A percentile compares a stretch with the other conserved stretches of the same genome.
Conservation (phyloP, 2,888 invertebrate species). For the Lathronympha strigana region DNA sequence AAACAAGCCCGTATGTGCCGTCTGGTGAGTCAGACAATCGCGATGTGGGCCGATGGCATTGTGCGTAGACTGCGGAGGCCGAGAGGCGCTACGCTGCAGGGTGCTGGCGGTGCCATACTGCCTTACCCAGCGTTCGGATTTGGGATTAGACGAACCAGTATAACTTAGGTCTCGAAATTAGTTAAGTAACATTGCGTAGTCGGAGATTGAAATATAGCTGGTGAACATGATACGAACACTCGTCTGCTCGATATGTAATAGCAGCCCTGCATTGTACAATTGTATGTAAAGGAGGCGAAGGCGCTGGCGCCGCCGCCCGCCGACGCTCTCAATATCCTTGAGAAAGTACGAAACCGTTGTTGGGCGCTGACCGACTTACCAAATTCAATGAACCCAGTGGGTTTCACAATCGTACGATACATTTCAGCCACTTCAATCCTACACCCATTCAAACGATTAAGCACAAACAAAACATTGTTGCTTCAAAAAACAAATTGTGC, state of each 20-base stretch:
- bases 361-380: slow-evolving; percentile 43
- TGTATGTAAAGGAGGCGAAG: slow-evolving; percentile 81
- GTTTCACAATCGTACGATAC: slow-evolving; percentile 30
- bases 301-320: slow-evolving; percentile 64
- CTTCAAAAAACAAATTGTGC: slow-evolving; percentile 30
- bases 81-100: slow-evolving; percentile 52
- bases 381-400: slow-evolving; percentile 38
- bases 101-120: slow-evolving; percentile 47
- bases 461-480: slow-evolving; percentile 27
- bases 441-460: slow-evolving; percentile 13
- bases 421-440: slow-evolving; percentile 29
- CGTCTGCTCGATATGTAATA: background rate
- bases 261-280: slow-evolving; percentile 62
- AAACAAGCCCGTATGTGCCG: slow-evolving; percentile 74
- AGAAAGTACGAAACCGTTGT: slow-evolving; percentile 58
- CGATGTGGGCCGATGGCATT: slow-evolving; percentile 74
- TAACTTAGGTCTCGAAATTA: background rate
- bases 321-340: slow-evolving; percentile 60
- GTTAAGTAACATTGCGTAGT: background rate
- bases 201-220: background rate
- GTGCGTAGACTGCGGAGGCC: slow-evolving; percentile 54
- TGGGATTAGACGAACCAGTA: background rate
- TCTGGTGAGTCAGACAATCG: slow-evolving; percentile 75
- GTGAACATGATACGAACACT: background rate
- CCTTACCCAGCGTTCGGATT: background rate